Conservation (phyloP, 2,797 vertebrate genomes). For the Sebastes hubbsi region DNA sequence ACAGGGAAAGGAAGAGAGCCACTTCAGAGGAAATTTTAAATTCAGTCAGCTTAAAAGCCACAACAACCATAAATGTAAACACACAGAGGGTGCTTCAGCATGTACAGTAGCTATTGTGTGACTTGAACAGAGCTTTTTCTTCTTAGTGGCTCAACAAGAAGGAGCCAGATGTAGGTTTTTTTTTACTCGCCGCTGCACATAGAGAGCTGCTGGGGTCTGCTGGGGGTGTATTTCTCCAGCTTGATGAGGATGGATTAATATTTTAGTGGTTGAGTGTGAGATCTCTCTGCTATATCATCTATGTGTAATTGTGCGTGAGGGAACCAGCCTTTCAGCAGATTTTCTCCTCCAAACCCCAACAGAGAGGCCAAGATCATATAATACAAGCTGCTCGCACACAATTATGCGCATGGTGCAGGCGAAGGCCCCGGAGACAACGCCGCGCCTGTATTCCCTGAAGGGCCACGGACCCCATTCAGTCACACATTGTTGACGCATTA, state of each 20-base stretch:
- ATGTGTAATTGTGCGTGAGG: conserved; percentile 68
- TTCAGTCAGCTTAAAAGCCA: too few relatives aligned
- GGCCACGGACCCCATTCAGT: conserved; percentile 45
- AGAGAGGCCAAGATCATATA: conserved; percentile 32
- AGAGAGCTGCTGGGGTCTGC: conserved; percentile 9
- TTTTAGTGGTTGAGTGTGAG: conserved; percentile 67
- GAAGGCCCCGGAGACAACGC: conserved; percentile 8
- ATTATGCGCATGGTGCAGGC: neutral
- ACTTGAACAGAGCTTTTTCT: neutral
- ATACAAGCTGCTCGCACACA: conserved; percentile 8
- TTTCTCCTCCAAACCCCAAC: conserved; percentile 30
- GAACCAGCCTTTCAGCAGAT: conserved; percentile 66
- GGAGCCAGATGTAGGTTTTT: neutral
- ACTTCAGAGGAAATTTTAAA: neutral
- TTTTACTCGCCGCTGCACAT: conserved; percentile 14
- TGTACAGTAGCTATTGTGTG: neutral
- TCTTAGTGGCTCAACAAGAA: neutral
- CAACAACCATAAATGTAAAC: neutral
- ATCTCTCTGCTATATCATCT: conserved; percentile 55
- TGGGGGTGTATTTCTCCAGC: conserved; percentile 33
- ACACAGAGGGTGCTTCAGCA: neutral
- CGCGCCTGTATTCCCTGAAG: conserved; percentile 19
- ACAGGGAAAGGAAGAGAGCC: neutral
- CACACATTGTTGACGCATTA: neutral
- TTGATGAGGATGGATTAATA: conserved; percentile 69